phyloP scores from a whole-genome alignment of 2,888 invertebrate genomes.

The Stenichneumon culpator region DNA sequence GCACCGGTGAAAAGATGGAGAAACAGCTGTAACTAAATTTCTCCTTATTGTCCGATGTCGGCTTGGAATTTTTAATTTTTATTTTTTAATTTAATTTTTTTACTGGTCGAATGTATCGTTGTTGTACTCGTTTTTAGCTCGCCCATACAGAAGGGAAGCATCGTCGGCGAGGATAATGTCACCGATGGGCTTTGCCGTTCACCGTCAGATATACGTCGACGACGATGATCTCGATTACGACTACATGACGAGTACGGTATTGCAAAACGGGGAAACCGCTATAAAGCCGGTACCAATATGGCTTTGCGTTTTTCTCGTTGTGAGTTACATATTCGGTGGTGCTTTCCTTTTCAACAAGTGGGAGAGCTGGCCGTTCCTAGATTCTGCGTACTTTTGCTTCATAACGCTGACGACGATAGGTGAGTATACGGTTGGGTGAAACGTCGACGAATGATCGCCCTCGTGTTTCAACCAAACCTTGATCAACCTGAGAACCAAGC shows the following conservation, averaged over 20 bases:
- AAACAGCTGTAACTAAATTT: slow-evolving; percentile 17
- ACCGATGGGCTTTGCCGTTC: slow-evolving; percentile 89
- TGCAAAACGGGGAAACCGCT: slow-evolving; percentile 80
- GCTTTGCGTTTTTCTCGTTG: slow-evolving; percentile 94
- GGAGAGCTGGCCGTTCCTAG: slow-evolving; percentile 95
- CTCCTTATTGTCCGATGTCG: neutral
- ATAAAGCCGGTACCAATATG: slow-evolving; percentile 94
- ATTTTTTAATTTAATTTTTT: neutral
- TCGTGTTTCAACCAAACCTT: too few relatives aligned
- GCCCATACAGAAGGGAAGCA: slow-evolving; percentile 77
- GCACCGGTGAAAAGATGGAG: slow-evolving; percentile 24
- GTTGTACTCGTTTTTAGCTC: slow-evolving; percentile 70
- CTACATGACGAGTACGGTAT: slow-evolving; percentile 86
- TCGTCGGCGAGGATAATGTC: slow-evolving; percentile 89
- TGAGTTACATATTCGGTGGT: slow-evolving; percentile 95
- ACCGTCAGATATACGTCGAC: slow-evolving; percentile 87
- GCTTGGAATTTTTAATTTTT: neutral
- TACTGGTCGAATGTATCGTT: neutral
- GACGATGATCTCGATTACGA: slow-evolving; percentile 89
- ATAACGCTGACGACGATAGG: slow-evolving; percentile 96
- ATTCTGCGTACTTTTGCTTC: slow-evolving; percentile 97
- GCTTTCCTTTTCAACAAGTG: slow-evolving; percentile 94
- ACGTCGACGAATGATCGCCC: neutral
- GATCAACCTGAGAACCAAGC: too few relatives aligned
- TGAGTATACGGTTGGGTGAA: slow-evolving; percentile 67